These are phyloP conservation scores for Chaetodon trifasciatus DNA, from an alignment of 2,797 vertebrate species.

Conservation along the genomic window DNA sequence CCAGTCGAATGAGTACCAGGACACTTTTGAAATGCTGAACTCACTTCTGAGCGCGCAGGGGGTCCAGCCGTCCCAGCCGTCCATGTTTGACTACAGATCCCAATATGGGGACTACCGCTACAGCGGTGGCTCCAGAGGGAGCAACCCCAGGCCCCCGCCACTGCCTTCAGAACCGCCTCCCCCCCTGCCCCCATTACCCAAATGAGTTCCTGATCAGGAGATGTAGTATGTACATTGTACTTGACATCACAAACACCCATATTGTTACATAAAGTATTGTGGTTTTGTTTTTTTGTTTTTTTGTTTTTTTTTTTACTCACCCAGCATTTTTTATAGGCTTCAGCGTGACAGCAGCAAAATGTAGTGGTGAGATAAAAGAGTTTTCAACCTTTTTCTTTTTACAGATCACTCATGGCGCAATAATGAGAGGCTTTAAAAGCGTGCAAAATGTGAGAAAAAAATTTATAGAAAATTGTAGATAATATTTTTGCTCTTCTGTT, in stretches of 20 bases:
- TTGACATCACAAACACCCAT: constrained; percentile 50
- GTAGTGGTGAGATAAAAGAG: constrained; percentile 60
- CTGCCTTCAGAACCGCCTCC: constrained; percentile 95
- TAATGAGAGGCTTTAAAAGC: constrained; percentile 76
- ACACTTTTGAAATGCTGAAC: constrained; percentile 98
- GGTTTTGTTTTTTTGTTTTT: too few relatives aligned
- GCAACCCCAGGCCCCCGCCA: constrained; percentile 89
- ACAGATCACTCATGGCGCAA: constrained; percentile 73
- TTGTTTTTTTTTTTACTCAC: constrained; percentile 44
- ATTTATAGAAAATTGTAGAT: constrained; percentile 79
- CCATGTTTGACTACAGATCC: constrained; percentile 92
- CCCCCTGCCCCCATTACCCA: constrained; percentile 92
- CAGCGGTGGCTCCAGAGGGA: constrained; percentile 83
- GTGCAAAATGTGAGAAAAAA: constrained; percentile 67
- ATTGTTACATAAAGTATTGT: constrained; percentile 73
- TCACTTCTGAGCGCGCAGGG: constrained; percentile 96
- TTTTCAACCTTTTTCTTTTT: constrained; percentile 47
- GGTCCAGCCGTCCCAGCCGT: constrained; percentile 91
- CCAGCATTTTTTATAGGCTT: constrained; percentile 47
- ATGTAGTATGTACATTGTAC: constrained; percentile 54
- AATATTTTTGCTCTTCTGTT: constrained; percentile 72
- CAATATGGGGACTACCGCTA: constrained; percentile 92
- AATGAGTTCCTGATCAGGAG: constrained; percentile 80
- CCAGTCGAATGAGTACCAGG: constrained; percentile 96
- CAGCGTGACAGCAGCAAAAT: constrained; percentile 81